Base-by-base conservation (phyloP, 2,888 invertebrate genomes). In the Podotricha telesiphe region DNA sequence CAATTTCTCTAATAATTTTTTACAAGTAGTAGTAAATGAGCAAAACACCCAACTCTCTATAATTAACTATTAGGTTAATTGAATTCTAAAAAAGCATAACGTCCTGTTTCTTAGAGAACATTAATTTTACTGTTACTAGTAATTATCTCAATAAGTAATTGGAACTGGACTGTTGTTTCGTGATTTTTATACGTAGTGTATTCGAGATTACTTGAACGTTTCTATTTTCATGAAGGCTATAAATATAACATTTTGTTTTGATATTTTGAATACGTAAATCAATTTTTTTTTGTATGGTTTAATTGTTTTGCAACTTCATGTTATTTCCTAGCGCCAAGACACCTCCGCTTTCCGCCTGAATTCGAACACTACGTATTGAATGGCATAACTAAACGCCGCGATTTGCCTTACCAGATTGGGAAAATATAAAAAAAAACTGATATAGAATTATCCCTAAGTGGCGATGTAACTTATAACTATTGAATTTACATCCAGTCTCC, bases 81-180 rank as follows among this genome's bases (percentile, higher is more conserved):
- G 45, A 69, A 65, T 65, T 69, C 69, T 59, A 65, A 69, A 65
- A 20, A 37, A 59, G 48, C 59, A 42, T 45, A 59, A 59, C 58
- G 20, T 59, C 45, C 59, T 59, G 59, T 45, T 59, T 59, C 59
- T 59, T 59, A 11, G 45, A 59, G 59, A 59, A 59, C 59, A 59
- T 59, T 65, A 65, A 65, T 68, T 62, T 56, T 56, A 71, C 50
- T 19, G 45, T 61, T 53, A 48, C 64, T 42, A 59, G 70, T 67
- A 64, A 68, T 68, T 68, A 68, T 56, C 55, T 47, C 55, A 55
- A 64, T 59, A 34, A 28, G 37, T 65, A 55, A 53, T 48, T 64
- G 65, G 70, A 65, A 65, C 62, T 55, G 59, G 70, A 65, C 55
- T 68, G 68, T 71, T 65, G 55, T 65, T 71, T 69, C 45, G 58